Conservation (phyloP, 2,797 vertebrate species). For the Siniperca undulata region DNA sequence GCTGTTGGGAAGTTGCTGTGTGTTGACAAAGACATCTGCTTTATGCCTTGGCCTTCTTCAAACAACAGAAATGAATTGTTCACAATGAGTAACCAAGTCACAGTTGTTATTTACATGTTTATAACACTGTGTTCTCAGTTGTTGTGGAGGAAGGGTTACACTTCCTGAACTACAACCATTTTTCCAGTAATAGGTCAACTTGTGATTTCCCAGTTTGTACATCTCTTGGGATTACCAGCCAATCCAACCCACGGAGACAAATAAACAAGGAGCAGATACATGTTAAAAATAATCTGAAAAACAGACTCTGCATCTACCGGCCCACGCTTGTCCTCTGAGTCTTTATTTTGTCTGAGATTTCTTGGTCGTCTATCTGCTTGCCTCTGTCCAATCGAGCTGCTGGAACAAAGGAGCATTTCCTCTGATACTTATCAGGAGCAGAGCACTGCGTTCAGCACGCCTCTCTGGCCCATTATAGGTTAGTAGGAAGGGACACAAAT, state of each 20-base stretch:
- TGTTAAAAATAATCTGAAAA: conserved; percentile 70
- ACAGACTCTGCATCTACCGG: conserved; percentile 51
- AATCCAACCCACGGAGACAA: conserved; percentile 42
- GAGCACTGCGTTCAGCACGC: conserved; percentile 66
- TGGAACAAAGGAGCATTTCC: conserved; percentile 79
- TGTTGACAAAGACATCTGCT: neutral
- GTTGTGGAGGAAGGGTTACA: conserved; percentile 51
- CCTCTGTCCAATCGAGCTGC: conserved; percentile 57
- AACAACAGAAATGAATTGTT: conserved; percentile 36
- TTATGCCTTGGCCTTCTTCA: conserved; percentile 4
- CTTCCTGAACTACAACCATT: conserved; percentile 66
- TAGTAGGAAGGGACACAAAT: conserved; percentile 81
- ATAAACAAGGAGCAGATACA: conserved; percentile 33
- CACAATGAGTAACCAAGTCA: conserved; percentile 22
- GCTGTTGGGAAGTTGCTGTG: neutral
- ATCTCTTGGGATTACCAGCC: conserved; percentile 51
- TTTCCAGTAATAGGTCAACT: conserved; percentile 52
- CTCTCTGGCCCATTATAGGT: conserved; percentile 77
- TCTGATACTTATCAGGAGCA: conserved; percentile 76
- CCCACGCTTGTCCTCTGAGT: conserved; percentile 59
- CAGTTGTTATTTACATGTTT: conserved; percentile 56
- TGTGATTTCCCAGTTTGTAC: conserved; percentile 47
- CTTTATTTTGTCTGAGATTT: conserved; percentile 73
- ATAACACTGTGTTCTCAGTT: conserved; percentile 17
- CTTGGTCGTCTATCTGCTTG: conserved; percentile 48